Evolutionary conservation across 2,888 invertebrate species (phyloP), one percentile per base, ranked within the genome.

Genomic region (Deilephila porcellus): DNA sequence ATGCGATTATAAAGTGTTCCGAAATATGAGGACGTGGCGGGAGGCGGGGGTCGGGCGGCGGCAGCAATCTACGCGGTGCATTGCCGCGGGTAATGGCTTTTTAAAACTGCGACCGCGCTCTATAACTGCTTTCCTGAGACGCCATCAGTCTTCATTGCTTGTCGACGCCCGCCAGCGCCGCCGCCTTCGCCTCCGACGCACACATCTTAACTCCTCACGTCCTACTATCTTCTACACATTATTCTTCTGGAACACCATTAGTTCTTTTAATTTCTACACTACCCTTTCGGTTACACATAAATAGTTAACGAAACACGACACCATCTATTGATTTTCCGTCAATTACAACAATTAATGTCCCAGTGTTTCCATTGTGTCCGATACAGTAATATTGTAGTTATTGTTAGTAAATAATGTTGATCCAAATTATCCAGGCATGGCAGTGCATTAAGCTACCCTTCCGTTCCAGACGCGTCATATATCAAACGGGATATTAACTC

Each of bases 61-160:
- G 83, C 88, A 84, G 90, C 93, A 93, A 93, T 93, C 93, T 93
- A 89, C 89, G 91, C 89, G 91, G 89, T 93, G 93, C 93, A 93
- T 85, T 89, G 92, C 92, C 89, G 86, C 91, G 89, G 89, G 92
- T 94, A 94, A 94, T 94, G 93, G 94, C 93, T 93, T 94, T 94
- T 94, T 94, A 93, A 94, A 94, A 93, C 93, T 94, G 92, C 95
- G 95, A 94, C 93, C 93, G 92, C 92, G 95, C 93, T 94, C 94
- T 93, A 91, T 93, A 93, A 92, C 93, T 90, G 92, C 93, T 94
- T 92, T 87, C 87, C 90, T 91, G 91, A 92, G 92, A 93, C 91
- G 93, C 92, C 93, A 93, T 94, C 93, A 93, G 91, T 94, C 94
- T 93, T 93, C 94, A 95, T 95, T 95, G 95, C 93, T 93, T 95